Conservation (phyloP, 2,888 invertebrate genomes). For the Tipula lateralis region DNA sequence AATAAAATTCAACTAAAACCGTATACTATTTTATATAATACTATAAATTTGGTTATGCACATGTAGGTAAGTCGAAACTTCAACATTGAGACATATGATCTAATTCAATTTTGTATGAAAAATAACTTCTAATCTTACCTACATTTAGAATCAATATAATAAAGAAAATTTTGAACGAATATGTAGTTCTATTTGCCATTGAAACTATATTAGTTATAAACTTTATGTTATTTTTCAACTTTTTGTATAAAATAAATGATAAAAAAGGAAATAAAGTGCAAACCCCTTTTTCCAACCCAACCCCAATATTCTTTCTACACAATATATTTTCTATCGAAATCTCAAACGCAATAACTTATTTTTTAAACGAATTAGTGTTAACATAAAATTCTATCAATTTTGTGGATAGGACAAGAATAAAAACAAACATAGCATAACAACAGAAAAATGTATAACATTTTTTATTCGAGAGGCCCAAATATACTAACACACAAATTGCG, state of each 20-base stretch:
- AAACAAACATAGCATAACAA: not conserved
- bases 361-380: conserved; percentile 19
- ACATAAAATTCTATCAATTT: conserved; percentile 9
- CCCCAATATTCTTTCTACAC: not conserved
- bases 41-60: not conserved
- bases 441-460: not conserved
- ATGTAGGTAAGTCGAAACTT: not conserved
- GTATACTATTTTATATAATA: not conserved
- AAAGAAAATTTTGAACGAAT: not conserved
- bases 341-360: not conserved
- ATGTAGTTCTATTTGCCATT: not conserved
- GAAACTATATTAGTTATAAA: not conserved
- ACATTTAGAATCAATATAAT: not conserved
- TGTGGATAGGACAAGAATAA: not conserved
- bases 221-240: not conserved
- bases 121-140: not conserved
- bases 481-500: not conserved
- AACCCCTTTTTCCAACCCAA: not conserved
- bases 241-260: not conserved
- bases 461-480: not conserved
- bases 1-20: not conserved
- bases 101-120: not conserved
- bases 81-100: not conserved
- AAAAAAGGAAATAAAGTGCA: not conserved
- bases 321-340: not conserved